Evolutionary conservation across 2,888 invertebrate genomes (phyloP).

Genomic region (Brassicogethes aeneus): DNA sequence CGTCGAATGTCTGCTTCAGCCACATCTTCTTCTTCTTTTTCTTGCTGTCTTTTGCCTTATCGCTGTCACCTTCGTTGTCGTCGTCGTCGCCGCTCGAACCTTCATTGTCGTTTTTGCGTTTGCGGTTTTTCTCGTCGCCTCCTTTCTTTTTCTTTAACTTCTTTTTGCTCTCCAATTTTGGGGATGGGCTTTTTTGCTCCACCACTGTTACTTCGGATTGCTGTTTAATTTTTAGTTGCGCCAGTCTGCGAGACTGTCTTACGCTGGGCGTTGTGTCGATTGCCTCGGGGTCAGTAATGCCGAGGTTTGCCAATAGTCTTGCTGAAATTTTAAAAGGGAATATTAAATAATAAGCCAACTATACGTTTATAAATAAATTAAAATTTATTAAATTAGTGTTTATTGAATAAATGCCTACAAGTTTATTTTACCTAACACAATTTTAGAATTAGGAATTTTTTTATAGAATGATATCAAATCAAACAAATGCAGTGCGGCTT

Average conservation of each 20-base stretch:
- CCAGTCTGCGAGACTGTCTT: conserved; percentile 75
- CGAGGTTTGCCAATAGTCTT: conserved; percentile 43
- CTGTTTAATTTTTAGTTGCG: conserved; percentile 79
- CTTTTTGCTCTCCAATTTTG: conserved; percentile 2
- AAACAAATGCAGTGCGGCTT: too few relatives aligned
- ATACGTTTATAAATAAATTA: too few relatives aligned
- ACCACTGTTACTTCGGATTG: conserved; percentile 53
- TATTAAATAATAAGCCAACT: too few relatives aligned
- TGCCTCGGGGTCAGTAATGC: conserved; percentile 36
- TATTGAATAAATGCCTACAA: background rate
- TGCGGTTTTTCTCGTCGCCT: conserved; percentile 15
- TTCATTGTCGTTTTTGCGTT: conserved; percentile 20
- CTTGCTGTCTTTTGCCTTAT: conserved; percentile 5
- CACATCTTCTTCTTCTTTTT: conserved; percentile 7
- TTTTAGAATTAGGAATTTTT: too few relatives aligned
- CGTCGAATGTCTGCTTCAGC: conserved; percentile 38
- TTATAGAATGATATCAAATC: too few relatives aligned
- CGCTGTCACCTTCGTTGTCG: conserved; percentile 2
- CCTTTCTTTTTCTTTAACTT: conserved; percentile 10
- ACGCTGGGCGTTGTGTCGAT: conserved; percentile 49
- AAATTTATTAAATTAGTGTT: conserved; percentile 8
- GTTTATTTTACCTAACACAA: background rate
- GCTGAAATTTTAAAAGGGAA: too few relatives aligned
- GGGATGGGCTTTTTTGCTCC: background rate
- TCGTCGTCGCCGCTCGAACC: conserved; percentile 9